phyloP scores from a whole-genome alignment of 2,888 invertebrate genomes.

The Drosophila diplacantha region DNA sequence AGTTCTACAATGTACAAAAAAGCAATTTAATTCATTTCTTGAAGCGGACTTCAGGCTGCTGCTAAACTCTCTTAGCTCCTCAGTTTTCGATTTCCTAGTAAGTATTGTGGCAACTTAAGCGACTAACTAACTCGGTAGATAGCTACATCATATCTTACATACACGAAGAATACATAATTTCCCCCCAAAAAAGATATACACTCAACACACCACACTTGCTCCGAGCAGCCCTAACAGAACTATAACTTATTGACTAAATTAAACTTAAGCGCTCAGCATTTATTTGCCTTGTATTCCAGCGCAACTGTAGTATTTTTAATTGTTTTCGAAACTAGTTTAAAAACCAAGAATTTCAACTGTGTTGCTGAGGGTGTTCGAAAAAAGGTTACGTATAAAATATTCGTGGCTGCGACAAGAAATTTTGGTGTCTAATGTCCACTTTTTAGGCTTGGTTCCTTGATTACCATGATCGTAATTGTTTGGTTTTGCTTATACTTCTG shows the following conservation, averaged over 20 bases:
- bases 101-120: conserved; percentile 71
- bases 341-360: conserved; percentile 40
- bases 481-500: conserved; percentile 28
- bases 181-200: conserved; percentile 36
- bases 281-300: conserved; percentile 9
- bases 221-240: conserved; percentile 17
- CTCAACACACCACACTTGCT: conserved; percentile 28
- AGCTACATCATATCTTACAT: conserved; percentile 36
- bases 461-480: neutral
- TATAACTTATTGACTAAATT: conserved; percentile 41
- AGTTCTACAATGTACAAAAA: conserved; percentile 53
- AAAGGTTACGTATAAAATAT: conserved; percentile 23
- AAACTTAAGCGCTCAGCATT: conserved; percentile 31
- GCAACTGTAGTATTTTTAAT: conserved; percentile 19
- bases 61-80: conserved; percentile 25
- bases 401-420: conserved; percentile 39
- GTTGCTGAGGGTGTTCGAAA: conserved; percentile 6
- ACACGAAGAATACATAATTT: conserved; percentile 40
- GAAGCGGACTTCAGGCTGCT: conserved; percentile 14
- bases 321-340: conserved; percentile 36
- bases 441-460: conserved; percentile 13
- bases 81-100: conserved; percentile 39
- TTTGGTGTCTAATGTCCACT: conserved; percentile 14
- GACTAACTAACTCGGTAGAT: conserved; percentile 58
- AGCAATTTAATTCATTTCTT: conserved; percentile 19